Conservation (phyloP, 2,888 invertebrate genomes). For the Atrina japonica region DNA sequence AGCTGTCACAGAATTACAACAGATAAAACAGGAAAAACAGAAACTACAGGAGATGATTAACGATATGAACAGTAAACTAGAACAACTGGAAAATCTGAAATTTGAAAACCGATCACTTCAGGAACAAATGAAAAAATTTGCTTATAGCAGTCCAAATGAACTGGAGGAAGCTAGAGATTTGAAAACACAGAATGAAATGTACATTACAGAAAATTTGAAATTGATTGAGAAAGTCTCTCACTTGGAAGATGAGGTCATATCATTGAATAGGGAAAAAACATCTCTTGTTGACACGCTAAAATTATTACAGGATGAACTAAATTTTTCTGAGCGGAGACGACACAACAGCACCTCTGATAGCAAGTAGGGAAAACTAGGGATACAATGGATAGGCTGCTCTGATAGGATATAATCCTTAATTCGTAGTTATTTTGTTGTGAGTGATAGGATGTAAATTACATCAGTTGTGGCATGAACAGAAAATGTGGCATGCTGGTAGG, state of each 20-base stretch:
- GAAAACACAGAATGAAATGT: background rate
- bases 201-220: constrained; percentile 56
- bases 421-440: too few relatives aligned
- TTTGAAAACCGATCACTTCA: constrained; percentile 45
- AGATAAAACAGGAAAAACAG: too few relatives aligned
- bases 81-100: constrained; percentile 13
- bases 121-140: constrained; percentile 46
- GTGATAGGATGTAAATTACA: too few relatives aligned
- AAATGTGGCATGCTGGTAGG: too few relatives aligned
- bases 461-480: too few relatives aligned
- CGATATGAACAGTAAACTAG: background rate
- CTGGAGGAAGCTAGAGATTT: constrained; percentile 4
- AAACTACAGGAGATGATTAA: too few relatives aligned
- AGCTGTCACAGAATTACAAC: too few relatives aligned
- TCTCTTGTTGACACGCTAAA: constrained; percentile 67
- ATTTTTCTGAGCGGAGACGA: constrained; percentile 60
- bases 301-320: constrained; percentile 71
- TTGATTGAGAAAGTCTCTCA: constrained; percentile 57
- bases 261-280: constrained; percentile 63
- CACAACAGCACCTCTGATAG: too few relatives aligned
- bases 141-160: constrained; percentile 22
- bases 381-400: too few relatives aligned
- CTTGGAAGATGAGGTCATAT: constrained; percentile 65
- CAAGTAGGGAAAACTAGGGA: too few relatives aligned
- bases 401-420: too few relatives aligned